Percentiles rank a stretch among this genome's conserved stretches.
phyloP scores from a whole-genome alignment of 2,888 invertebrate species.

The Synanthedon formicaeformis region DNA sequence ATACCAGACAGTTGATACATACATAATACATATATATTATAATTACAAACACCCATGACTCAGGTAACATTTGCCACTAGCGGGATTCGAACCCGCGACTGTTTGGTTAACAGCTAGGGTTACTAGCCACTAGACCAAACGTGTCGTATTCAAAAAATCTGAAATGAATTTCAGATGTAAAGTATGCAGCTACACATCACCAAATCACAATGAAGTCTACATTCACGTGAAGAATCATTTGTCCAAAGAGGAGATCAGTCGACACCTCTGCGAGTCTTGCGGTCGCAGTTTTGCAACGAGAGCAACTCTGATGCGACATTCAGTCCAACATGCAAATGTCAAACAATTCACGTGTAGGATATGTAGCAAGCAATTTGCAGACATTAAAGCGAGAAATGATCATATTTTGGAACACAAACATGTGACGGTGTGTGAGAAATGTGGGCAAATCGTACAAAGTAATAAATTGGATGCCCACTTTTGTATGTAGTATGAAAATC shows the following conservation, averaged over 20 bases:
- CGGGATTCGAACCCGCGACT: too few relatives aligned
- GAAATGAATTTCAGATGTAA: slow-evolving; percentile 57
- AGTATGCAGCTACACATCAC: slow-evolving; percentile 69
- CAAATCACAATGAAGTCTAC: slow-evolving; percentile 67
- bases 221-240: slow-evolving; percentile 68
- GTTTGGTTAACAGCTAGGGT: too few relatives aligned
- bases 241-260: slow-evolving; percentile 18
- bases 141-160: too few relatives aligned
- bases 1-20: too few relatives aligned
- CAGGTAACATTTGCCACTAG: too few relatives aligned
- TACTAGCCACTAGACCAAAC: too few relatives aligned
- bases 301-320: slow-evolving; percentile 39
- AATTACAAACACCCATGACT: too few relatives aligned
- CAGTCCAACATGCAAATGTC: slow-evolving; percentile 23
- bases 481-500: slow-evolving; percentile 15
- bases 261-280: slow-evolving; percentile 56
- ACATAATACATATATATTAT: too few relatives aligned
- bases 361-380: slow-evolving; percentile 29
- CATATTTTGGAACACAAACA: slow-evolving; percentile 35
- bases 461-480: slow-evolving; percentile 28
- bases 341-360: slow-evolving; percentile 26
- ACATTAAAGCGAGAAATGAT: slow-evolving; percentile 23
- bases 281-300: slow-evolving; percentile 48
- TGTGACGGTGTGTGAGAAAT: slow-evolving; percentile 49
- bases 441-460: slow-evolving; percentile 38